A percentile compares a stretch with the other conserved stretches of the same genome.
Evolutionary conservation across 2,113 vertebrate genomes (phyloP).

Genomic region (Misgurnus anguillicaudatus): DNA sequence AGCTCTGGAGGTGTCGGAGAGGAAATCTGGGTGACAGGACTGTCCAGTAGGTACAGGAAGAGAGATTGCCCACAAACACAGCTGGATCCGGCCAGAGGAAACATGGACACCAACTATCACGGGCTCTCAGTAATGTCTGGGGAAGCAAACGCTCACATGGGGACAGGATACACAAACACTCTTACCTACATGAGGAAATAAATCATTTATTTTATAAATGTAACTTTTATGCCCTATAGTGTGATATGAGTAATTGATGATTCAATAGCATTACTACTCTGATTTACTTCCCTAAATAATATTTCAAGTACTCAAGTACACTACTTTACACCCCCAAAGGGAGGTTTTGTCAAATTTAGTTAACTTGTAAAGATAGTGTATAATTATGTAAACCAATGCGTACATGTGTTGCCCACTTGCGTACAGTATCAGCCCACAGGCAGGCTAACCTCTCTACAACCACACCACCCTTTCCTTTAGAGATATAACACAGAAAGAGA

Average conservation of each 20-base stretch:
- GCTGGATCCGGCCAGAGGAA: constrained; percentile 91
- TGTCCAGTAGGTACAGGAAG: constrained; percentile 67
- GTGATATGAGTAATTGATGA: too few species aligned
- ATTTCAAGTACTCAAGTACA: too few species aligned
- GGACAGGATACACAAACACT: constrained; percentile 45
- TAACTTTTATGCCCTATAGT: too few species aligned
- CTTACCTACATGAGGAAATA: background rate
- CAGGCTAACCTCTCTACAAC: constrained; percentile 62
- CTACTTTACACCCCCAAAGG: too few species aligned
- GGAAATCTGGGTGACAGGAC: constrained; percentile 76
- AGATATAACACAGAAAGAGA: constrained; percentile 44
- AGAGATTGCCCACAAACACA: constrained; percentile 70
- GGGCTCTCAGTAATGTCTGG: constrained; percentile 69
- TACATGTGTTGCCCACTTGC: constrained; percentile 59
- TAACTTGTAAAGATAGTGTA: background rate
- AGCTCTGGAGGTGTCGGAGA: constrained; percentile 43
- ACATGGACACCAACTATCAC: constrained; percentile 75
- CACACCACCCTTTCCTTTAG: constrained; percentile 29
- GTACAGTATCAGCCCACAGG: constrained; percentile 60
- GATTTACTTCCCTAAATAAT: too few species aligned
- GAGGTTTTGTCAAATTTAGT: background rate
- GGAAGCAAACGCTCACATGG: constrained; percentile 48
- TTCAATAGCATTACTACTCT: too few species aligned
- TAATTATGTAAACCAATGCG: background rate
- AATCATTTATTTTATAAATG: background rate